Evolutionary conservation across 2,113 vertebrate genomes (phyloP), one percentile per base, ranked within the genome.

Genomic region (Rousettus leschenaultii): DNA sequence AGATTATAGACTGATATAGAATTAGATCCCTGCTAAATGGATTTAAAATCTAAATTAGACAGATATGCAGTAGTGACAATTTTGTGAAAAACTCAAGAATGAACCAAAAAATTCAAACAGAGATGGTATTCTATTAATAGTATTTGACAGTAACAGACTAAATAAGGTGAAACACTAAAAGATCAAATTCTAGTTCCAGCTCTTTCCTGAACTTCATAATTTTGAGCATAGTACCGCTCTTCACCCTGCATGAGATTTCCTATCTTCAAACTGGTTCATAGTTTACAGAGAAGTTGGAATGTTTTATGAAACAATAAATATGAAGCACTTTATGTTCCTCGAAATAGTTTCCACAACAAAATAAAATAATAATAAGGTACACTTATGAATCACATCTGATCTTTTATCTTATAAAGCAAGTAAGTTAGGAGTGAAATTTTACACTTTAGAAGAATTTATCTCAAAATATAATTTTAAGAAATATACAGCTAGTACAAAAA

Each of bases 41-140:
- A 94, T 95, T 97, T 78, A 63, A 95, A 94, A 94, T 96, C 93
- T 95, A 78, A 97, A 95, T 75, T 92, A 93, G 28, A 89, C 33
- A 92, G 51, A 71, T 55, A 94, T 65, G 11, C 79, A 75, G 30
- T 87, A 91, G 43, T 74, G 57, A 94, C 5, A 91, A 86, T 59
- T 40, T 89, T 4, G 68, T 57, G 40, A 93, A 91, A 88, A 93
- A 71, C 14, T 95, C 66, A 80, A 18, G 35, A 91, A 68, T 21
- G 93, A 95, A 30, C 28, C 33, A 68, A 75, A 80, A 83, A 93
- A 63, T 61, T 10, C 1, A 61, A 80, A n/a, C 14, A 83, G 43
- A 53, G 14, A 48, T 43, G 30, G 33, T 79, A 15, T 43, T 86
- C 35, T 74, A 6, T 35, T 43, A 24, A 24, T 82, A 59, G 7